Evolutionary conservation across 1,140 invertebrate species (phyloP), one percentile per base, ranked within the genome.

Genomic region (Dinoponera quadriceps): DNA sequence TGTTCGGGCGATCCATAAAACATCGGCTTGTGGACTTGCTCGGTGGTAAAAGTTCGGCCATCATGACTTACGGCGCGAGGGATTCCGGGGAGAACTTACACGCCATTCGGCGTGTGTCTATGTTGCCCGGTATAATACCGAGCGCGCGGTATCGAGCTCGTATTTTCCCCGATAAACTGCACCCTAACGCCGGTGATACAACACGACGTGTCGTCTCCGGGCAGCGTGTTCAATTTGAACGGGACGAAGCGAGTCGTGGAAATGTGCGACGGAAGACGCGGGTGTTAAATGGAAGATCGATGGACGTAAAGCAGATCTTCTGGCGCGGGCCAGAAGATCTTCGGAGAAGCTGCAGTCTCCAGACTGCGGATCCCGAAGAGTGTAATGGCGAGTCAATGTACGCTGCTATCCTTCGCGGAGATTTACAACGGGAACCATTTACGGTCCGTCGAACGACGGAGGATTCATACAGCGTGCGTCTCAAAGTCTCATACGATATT

Each of bases 371-470:
- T 77, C 3, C 77, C 71, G 20, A 69, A 0, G 44, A 63, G 4
- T 90, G 29, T 55, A 81, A 59, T 63, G 85, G 57, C 11, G 85
- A 66, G 20, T 86, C 63, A 13, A 89, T 92, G 78, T 94, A 87
- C 83, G 91, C 86, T 65, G 94, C 98, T 99, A 18, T 98, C 97
- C 13, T 98, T 98, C 93, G 96, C 96, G 2, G 98, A 99, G 94
- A 97, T 99, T 69, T 99, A 99, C 92, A 99, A 99, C 94, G 98
- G 99, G 90, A 95, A 95, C n/a, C 16, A 96, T 99, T 13, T 98
- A 97, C 92, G 98, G 99, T 94, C 93, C 99, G 14, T 91, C 99
- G 29, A 84, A 91, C 25, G 84, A 93, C 33, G 38, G 92, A 88
- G 3, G 1, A 65, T 65, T 33, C 22, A 16, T 3, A 7, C 5